These are phyloP conservation scores for Prosapia bicincta DNA, from an alignment of 2,888 invertebrate genomes.

Conservation along the genomic window DNA sequence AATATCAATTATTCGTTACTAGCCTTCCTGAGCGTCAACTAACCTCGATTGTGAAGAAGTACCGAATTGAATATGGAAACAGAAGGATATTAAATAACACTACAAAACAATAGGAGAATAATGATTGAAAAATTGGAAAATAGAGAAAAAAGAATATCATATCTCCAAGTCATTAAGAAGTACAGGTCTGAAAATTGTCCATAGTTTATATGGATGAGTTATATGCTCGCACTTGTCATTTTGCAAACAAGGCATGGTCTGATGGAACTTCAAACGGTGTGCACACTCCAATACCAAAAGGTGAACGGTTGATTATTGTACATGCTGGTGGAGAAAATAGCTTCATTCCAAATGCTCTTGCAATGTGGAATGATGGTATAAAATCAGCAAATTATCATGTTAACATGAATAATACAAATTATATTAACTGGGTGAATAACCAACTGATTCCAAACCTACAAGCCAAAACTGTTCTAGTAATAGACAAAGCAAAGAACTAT, in stretches of 20 bases:
- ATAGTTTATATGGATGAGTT: conserved; percentile 4
- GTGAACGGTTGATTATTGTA: not conserved
- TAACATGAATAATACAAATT: too few species aligned
- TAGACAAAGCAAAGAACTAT: not conserved
- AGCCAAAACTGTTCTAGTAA: not conserved
- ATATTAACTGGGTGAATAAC: too few species aligned
- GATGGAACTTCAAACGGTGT: not conserved
- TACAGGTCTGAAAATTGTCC: not conserved
- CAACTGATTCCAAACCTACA: too few species aligned
- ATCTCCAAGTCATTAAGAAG: not conserved
- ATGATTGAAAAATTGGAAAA: not conserved
- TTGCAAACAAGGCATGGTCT: not conserved
- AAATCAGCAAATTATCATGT: conserved; percentile 1
- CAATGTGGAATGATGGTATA: not conserved
- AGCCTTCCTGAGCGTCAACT: too few species aligned
- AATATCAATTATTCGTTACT: too few species aligned
- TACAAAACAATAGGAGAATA: too few species aligned
- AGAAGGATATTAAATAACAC: too few species aligned
- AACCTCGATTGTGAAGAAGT: too few species aligned
- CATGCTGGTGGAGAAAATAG: not conserved
- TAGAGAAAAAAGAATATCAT: not conserved
- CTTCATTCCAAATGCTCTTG: not conserved
- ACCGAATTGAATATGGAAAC: too few species aligned
- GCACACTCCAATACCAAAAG: not conserved
- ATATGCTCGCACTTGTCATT: not conserved